Evolutionary conservation across 2,797 vertebrate species (phyloP), one percentile per base, ranked within the genome.

Genomic region (Gymnocypris eckloni): DNA sequence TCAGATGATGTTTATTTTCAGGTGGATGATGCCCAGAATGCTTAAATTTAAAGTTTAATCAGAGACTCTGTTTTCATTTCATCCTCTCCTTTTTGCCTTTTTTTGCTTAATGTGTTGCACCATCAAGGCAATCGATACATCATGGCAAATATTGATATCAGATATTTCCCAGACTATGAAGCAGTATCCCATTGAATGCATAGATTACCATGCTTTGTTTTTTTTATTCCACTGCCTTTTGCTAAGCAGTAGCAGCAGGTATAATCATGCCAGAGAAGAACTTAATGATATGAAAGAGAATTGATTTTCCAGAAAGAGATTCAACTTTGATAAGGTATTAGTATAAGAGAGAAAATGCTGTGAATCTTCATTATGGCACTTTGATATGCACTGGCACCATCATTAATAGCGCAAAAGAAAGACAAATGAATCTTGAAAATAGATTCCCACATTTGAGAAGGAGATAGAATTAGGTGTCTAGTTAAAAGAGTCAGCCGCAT

Each of bases 231-330:
- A 91, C 91, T 93, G 93, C 93, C 90, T 88, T 69, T 86, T 70
- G 28, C 91, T 91, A 90, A 93, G 79, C 77, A 48, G 73, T 78
- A 93, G 93, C 91, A 90, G 91, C 93, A 92, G 84, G 88, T 92
- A 92, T 93, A 94, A 93, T 92, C 92, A 93, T 88, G 91, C 92
- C 90, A 92, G 91, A 94, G 92, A 92, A 94, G 92, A 94, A 95
- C 95, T 95, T 95, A 94, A 95, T 96, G 95, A 96, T 95, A 95
- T 94, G 93, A 95, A 95, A 94, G 93, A 94, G 94, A 95, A 96
- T 95, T 95, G 95, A 96, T 96, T 96, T 96, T 95, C 95, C 93
- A 94, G 94, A 95, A 95, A 93, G 93, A 94, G 94, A 95, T 96
- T 94, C 94, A 93, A 92, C 94, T 95, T 94, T 95, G 95, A 96